These are phyloP conservation scores for Hemibagrus guttatus DNA, from an alignment of 2,797 vertebrate genomes.

Conservation along the genomic window DNA sequence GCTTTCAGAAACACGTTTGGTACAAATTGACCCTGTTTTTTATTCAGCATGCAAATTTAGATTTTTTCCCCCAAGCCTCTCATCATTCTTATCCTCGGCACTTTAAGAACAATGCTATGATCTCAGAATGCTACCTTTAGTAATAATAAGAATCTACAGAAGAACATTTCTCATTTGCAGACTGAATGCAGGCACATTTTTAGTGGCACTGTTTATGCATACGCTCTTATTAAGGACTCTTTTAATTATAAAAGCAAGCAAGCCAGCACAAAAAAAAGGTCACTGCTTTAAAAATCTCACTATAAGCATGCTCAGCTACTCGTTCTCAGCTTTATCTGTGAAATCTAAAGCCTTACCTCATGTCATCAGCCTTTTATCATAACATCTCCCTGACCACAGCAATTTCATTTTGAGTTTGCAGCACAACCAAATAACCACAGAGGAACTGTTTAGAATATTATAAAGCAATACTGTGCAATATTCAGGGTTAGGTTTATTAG, in stretches of 20 bases:
- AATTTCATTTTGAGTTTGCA: slow-evolving; percentile 41
- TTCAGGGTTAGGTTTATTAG: slow-evolving; percentile 32
- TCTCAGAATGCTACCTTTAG: neutral
- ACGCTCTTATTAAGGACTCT: neutral
- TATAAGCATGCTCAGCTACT: neutral
- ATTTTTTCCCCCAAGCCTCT: neutral
- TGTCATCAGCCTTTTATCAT: slow-evolving; percentile 43
- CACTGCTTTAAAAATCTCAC: slow-evolving; percentile 6
- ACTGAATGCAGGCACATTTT: neutral
- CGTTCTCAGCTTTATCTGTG: slow-evolving; percentile 35
- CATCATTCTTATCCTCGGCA: neutral
- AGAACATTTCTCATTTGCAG: neutral
- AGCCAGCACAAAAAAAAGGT: neutral
- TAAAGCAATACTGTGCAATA: slow-evolving; percentile 7
- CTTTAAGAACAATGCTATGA: neutral
- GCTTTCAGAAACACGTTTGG: slow-evolving; percentile 6
- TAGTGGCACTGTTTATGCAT: neutral
- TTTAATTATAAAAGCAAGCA: slow-evolving; percentile 12
- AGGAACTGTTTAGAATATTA: slow-evolving; percentile 23
- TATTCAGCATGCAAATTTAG: neutral
- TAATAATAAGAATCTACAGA: neutral
- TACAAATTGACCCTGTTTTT: slow-evolving; percentile 3
- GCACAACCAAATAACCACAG: slow-evolving; percentile 40
- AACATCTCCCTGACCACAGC: slow-evolving; percentile 36
- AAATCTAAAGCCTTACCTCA: slow-evolving; percentile 45